Percentiles rank a stretch among this genome's conserved stretches.
phyloP scores from a whole-genome alignment of 2,113 vertebrate genomes.

The Phrynosoma blainvillii region DNA sequence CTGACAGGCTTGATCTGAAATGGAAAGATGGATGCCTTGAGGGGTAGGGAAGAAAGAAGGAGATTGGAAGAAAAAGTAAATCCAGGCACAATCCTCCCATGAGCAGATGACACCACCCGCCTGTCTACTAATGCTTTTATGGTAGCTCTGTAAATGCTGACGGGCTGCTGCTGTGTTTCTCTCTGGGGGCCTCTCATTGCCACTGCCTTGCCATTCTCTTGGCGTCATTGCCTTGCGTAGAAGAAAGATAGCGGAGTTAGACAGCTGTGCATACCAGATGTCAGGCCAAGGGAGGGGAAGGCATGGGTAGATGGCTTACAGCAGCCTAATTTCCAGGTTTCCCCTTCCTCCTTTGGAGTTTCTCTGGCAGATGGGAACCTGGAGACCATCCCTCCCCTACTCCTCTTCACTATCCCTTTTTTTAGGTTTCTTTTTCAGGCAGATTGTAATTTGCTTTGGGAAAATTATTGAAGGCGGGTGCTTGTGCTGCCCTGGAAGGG shows the following conservation, averaged over 20 bases:
- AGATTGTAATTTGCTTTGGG: neutral
- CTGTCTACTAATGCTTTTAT: neutral
- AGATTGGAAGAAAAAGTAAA: neutral
- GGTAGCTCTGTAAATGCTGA: neutral
- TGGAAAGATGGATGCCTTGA: neutral
- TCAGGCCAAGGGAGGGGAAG: neutral
- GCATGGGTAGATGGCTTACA: neutral
- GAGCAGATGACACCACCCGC: neutral
- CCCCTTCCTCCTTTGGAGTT: neutral
- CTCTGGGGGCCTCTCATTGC: neutral
- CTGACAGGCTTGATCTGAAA: rapidly evolving
- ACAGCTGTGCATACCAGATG: conserved; percentile 10
- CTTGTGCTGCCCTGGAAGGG: neutral
- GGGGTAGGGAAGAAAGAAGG: neutral
- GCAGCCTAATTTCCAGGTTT: neutral
- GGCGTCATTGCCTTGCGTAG: neutral
- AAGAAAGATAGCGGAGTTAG: neutral
- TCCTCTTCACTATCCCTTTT: neutral
- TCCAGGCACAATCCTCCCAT: neutral
- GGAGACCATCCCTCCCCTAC: neutral
- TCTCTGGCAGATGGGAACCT: neutral
- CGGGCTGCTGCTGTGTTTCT: neutral
- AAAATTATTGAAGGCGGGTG: neutral
- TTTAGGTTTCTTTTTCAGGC: neutral
- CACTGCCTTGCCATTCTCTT: neutral